Percentiles rank a stretch among this genome's conserved stretches.
Evolutionary conservation across 2,888 invertebrate genomes (phyloP).

Genomic region (Nomada lathburiana): DNA sequence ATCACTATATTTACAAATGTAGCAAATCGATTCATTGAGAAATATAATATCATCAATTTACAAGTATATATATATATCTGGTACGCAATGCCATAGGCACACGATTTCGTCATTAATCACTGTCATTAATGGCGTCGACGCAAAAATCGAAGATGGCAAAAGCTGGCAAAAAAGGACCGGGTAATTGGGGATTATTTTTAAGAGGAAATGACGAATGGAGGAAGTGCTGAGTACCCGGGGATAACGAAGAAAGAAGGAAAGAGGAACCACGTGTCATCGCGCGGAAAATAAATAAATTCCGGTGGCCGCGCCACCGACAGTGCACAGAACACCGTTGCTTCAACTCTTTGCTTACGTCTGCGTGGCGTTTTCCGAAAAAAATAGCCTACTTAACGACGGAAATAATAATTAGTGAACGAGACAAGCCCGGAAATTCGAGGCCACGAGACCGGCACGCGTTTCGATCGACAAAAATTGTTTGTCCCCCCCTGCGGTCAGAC

Average conservation of each 20-base stretch:
- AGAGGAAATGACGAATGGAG: background rate
- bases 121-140: too few relatives aligned
- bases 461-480: slow-evolving; percentile 16
- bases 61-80: too few relatives aligned
- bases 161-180: background rate
- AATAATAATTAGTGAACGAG: slow-evolving; percentile 73
- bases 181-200: background rate
- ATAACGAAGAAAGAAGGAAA: slow-evolving; percentile 44
- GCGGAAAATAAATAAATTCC: slow-evolving; percentile 75
- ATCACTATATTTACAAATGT: too few relatives aligned
- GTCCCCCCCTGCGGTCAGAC: background rate
- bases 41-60: too few relatives aligned
- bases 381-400: slow-evolving; percentile 75
- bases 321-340: slow-evolving; percentile 74
- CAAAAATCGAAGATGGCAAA: too few relatives aligned
- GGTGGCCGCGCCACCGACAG: slow-evolving; percentile 76
- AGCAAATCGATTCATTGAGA: too few relatives aligned
- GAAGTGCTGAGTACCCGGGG: background rate
- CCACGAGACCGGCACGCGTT: slow-evolving; percentile 71
- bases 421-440: slow-evolving; percentile 47
- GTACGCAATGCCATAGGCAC: too few relatives aligned
- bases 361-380: slow-evolving; percentile 66
- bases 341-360: slow-evolving; percentile 64
- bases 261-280: slow-evolving; percentile 72
- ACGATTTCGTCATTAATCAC: too few relatives aligned